A percentile compares a stretch with the other conserved stretches of the same genome.
Conservation (phyloP, 2,113 vertebrate species). For the Uropsilus gracilis region DNA sequence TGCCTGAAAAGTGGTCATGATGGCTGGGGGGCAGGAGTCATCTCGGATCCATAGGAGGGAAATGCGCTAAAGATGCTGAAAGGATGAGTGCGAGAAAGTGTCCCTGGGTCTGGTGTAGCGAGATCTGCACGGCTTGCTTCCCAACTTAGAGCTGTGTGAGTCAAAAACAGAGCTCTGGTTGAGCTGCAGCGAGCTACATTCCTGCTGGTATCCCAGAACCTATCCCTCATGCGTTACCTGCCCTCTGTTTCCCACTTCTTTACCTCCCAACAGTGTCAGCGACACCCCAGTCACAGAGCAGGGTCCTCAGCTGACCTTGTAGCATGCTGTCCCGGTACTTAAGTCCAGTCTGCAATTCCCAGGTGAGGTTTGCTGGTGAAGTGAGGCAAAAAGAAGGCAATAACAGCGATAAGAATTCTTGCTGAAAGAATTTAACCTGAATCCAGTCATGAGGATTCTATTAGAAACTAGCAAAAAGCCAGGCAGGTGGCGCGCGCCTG, state of each 20-base stretch:
- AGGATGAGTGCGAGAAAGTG: not conserved
- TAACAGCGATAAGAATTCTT: not conserved
- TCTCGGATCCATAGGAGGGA: not conserved
- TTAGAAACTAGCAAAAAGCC: no score
- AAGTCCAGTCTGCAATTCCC: not conserved
- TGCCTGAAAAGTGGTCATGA: not conserved
- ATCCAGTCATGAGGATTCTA: not conserved
- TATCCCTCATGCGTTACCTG: not conserved
- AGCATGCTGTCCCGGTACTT: not conserved
- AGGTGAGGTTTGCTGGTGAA: no score
- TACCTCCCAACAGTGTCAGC: not conserved
- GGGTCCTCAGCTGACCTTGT: not conserved
- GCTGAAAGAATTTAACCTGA: not conserved
- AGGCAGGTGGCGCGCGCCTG: no score
- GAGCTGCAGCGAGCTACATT: not conserved
- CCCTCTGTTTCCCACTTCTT: not conserved
- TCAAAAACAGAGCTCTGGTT: not conserved
- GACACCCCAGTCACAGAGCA: not conserved
- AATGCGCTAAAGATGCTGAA: not conserved
- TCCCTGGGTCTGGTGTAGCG: not conserved
- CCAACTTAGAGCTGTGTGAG: not conserved
- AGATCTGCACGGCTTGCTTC: not conserved
- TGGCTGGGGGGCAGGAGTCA: not conserved
- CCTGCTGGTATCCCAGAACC: not conserved
- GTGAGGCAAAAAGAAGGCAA: no score